These are phyloP conservation scores for Mus musculus DNA, from an alignment of 2,113 vertebrate genomes.

Conservation along the genomic window DNA sequence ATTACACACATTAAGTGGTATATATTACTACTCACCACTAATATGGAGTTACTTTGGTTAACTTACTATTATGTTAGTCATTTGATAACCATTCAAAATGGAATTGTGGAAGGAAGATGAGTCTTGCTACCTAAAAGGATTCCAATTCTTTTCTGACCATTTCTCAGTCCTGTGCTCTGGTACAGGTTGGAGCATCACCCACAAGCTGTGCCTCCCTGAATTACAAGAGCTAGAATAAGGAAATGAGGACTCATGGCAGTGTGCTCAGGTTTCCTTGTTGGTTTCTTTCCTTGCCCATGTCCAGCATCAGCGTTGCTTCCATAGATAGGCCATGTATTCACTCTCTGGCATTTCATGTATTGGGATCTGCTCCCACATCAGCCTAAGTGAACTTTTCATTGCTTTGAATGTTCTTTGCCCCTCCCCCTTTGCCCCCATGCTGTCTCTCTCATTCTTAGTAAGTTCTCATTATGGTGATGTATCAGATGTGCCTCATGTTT, in stretches of 20 bases:
- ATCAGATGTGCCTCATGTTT: conserved; percentile 57
- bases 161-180: neutral
- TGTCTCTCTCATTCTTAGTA: neutral
- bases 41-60: neutral
- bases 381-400: neutral
- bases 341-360: neutral
- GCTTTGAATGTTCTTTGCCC: neutral
- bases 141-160: neutral
- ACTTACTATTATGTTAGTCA: neutral
- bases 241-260: neutral
- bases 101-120: neutral
- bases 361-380: conserved; percentile 15
- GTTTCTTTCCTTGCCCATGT: neutral
- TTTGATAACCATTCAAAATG: conserved; percentile 31
- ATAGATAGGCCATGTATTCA: neutral
- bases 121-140: neutral
- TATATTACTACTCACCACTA: neutral
- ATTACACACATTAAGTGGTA: neutral
- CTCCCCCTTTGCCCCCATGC: neutral
- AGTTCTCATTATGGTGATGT: conserved; percentile 27
- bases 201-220: neutral
- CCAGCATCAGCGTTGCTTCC: neutral
- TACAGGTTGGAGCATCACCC: neutral
- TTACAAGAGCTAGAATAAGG: neutral
- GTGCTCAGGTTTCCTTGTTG: neutral